These are phyloP conservation scores for Apotomis betuletana DNA, from an alignment of 2,888 invertebrate species.

Conservation along the genomic window DNA sequence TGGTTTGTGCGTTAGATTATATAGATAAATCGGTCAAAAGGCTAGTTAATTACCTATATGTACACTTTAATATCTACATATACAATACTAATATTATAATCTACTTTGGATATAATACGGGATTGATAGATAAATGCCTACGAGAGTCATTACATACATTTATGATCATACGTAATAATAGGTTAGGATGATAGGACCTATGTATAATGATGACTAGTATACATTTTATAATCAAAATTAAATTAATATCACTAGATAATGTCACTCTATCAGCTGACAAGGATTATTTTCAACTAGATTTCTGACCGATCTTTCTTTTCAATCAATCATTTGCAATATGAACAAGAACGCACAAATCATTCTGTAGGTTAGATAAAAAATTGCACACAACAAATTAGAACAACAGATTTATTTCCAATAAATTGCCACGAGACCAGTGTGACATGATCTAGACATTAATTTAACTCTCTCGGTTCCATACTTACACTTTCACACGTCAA, in stretches of 20 bases:
- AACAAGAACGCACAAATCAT: constrained; percentile 71
- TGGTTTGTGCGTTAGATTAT: constrained; percentile 76
- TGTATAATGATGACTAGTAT: constrained; percentile 80
- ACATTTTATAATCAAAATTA: constrained; percentile 74
- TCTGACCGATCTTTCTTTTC: constrained; percentile 72
- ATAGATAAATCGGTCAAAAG: constrained; percentile 82
- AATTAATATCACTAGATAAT: constrained; percentile 82
- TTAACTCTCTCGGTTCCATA: constrained; percentile 79
- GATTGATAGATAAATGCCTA: constrained; percentile 54
- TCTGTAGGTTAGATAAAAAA: constrained; percentile 74
- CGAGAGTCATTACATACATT: constrained; percentile 56
- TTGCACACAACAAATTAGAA: constrained; percentile 77
- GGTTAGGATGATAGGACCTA: constrained; percentile 61
- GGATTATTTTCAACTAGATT: constrained; percentile 68
- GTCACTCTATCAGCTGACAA: constrained; percentile 77
- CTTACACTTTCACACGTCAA: constrained; percentile 81
- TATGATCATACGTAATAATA: constrained; percentile 59
- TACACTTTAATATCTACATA: constrained; percentile 65
- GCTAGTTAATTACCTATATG: constrained; percentile 69
- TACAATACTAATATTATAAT: constrained; percentile 63
- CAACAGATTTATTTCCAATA: constrained; percentile 83
- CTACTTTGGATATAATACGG: constrained; percentile 57
- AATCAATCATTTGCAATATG: constrained; percentile 48
- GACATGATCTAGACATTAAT: constrained; percentile 85
- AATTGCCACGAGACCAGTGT: constrained; percentile 83